A percentile compares a stretch with the other conserved stretches of the same genome.
Evolutionary conservation across 2,888 invertebrate species (phyloP).

Genomic region (Drosophila paranaensis): DNA sequence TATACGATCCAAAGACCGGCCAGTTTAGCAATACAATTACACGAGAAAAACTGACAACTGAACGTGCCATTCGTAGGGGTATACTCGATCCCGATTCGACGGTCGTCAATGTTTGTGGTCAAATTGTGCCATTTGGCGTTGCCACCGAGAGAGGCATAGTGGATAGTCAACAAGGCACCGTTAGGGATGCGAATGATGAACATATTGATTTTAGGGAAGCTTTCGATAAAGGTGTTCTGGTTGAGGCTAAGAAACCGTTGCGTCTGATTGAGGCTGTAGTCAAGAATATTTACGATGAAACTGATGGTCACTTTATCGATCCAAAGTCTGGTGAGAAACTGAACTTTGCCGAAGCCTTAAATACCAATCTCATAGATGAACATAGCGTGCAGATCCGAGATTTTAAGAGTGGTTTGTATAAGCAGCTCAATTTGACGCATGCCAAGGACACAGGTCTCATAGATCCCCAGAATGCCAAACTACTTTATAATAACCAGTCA

Average conservation of each 20-base stretch:
- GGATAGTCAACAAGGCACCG: constrained; percentile 90
- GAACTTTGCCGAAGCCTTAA: constrained; percentile 93
- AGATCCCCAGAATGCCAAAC: constrained; percentile 89
- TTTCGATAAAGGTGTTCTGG: constrained; percentile 92
- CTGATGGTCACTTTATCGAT: constrained; percentile 92
- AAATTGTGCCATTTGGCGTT: constrained; percentile 92
- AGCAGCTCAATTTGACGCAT: constrained; percentile 91
- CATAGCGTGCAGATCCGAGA: constrained; percentile 93
- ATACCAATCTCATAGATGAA: constrained; percentile 92
- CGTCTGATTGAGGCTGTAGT: constrained; percentile 92
- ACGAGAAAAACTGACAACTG: constrained; percentile 92
- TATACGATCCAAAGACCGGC: constrained; percentile 93
- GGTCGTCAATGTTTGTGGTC: constrained; percentile 92
- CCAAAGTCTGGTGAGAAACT: constrained; percentile 91
- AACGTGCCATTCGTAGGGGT: constrained; percentile 93
- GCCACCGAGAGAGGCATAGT: constrained; percentile 92
- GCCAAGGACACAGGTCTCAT: constrained; percentile 91
- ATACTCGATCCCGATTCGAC: constrained; percentile 94
- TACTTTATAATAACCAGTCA: constrained; percentile 88
- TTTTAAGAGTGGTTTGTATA: constrained; percentile 90
- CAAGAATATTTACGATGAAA: constrained; percentile 92
- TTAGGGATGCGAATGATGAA: constrained; percentile 87
- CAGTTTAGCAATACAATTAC: constrained; percentile 92
- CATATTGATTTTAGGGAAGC: constrained; percentile 93
- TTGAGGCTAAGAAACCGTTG: constrained; percentile 93